Conservation (phyloP, 2,888 invertebrate genomes). For the Tetrapedia diversipes region DNA sequence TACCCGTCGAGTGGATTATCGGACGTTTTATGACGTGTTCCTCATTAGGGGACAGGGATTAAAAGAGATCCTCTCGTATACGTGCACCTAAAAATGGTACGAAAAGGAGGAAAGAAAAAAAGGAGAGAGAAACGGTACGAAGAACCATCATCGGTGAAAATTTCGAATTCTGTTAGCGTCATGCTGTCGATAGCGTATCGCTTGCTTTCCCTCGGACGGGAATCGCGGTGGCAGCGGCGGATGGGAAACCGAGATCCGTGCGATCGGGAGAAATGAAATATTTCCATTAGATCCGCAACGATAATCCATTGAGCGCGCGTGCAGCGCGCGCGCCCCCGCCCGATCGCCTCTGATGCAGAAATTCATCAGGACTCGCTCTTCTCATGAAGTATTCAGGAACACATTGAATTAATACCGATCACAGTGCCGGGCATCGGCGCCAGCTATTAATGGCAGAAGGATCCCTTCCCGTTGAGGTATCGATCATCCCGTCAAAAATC, state of each 20-base stretch:
- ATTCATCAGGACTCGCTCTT: conserved; percentile 64
- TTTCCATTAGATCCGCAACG: conserved; percentile 65
- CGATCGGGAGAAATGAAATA: conserved; percentile 62
- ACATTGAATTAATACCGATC: conserved; percentile 68
- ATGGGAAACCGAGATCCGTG: conserved; percentile 25
- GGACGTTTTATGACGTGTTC: conserved; percentile 9
- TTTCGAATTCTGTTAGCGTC: conserved; percentile 55
- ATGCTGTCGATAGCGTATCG: conserved; percentile 36
- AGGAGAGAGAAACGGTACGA: too few species aligned
- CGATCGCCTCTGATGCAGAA: conserved; percentile 60
- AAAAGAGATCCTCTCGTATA: conserved; percentile 1
- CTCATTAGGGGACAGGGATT: conserved; percentile 2
- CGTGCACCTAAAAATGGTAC: not conserved
- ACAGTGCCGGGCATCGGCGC: conserved; percentile 41
- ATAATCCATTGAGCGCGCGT: conserved; percentile 56
- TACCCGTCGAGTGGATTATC: conserved; percentile 15
- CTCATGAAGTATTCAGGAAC: conserved; percentile 69
- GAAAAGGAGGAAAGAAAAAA: not conserved
- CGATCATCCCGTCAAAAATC: conserved; percentile 35
- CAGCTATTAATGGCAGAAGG: conserved; percentile 60
- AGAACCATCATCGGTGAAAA: conserved; percentile 6
- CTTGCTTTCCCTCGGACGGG: conserved; percentile 4
- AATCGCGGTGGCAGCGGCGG: not conserved
- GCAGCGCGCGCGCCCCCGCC: conserved; percentile 25
- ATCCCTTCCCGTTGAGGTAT: conserved; percentile 13